Percentiles rank a stretch among this genome's conserved stretches.
phyloP scores from a whole-genome alignment of 2,113 vertebrate species.

The Bungarus multicinctus region DNA sequence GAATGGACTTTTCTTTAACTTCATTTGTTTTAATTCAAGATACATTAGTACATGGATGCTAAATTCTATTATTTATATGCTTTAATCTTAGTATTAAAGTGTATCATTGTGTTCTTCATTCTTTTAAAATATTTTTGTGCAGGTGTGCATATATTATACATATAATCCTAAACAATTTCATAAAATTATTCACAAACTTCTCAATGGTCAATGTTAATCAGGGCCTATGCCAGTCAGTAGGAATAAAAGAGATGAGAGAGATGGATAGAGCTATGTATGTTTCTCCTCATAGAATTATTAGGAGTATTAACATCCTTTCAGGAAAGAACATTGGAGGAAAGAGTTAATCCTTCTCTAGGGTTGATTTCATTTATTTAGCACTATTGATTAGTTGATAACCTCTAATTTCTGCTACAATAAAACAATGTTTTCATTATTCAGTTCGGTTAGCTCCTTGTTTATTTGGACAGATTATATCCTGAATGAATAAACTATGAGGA shows the following conservation, averaged over 20 bases:
- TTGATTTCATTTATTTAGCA: not conserved
- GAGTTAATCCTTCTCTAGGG: not conserved
- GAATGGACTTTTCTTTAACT: not conserved
- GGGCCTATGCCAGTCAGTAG: not conserved
- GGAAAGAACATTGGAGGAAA: not conserved
- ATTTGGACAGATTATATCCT: not conserved
- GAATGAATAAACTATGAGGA: not conserved
- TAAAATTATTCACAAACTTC: not conserved
- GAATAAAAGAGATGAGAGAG: not conserved
- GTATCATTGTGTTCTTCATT: not conserved
- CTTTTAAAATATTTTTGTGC: not conserved
- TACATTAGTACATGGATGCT: not conserved
- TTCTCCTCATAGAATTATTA: not conserved
- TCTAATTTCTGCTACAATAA: not conserved
- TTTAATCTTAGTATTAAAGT: not conserved
- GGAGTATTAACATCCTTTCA: not conserved
- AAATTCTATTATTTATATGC: not conserved
- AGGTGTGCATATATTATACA: not conserved
- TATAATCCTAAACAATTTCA: not conserved
- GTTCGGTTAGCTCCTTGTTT: not conserved
- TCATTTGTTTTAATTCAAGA: not conserved
- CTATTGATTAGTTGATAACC: not conserved
- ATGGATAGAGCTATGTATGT: not conserved
- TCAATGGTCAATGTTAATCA: not conserved
- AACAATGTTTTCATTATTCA: not conserved